Evolutionary conservation across 2,888 invertebrate species (phyloP).

Genomic region (Synergus laeviventris): DNA sequence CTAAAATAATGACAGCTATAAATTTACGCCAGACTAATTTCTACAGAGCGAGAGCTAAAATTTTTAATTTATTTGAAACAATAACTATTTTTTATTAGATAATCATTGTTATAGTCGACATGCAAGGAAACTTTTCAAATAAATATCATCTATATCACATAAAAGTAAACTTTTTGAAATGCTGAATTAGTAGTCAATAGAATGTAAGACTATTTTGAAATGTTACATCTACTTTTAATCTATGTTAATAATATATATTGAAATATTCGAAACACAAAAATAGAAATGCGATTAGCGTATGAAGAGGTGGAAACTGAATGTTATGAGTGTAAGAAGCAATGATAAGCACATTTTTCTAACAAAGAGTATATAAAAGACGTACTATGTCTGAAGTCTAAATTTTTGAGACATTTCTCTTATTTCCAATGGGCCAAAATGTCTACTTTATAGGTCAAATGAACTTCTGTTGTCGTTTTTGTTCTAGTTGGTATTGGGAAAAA

Average conservation of each 20-base stretch:
- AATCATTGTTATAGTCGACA: background rate
- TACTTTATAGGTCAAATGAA: background rate
- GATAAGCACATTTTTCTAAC: background rate
- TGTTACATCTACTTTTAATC: background rate
- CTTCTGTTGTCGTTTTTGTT: background rate
- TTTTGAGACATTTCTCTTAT: background rate
- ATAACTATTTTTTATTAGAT: background rate
- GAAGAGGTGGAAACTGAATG: slow-evolving; percentile 18
- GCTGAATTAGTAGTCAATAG: background rate
- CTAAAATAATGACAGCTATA: too few species aligned
- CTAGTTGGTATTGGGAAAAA: background rate
- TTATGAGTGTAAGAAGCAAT: slow-evolving; percentile 4
- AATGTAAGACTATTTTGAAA: background rate
- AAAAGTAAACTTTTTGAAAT: background rate
- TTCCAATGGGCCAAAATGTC: background rate
- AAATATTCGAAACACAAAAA: slow-evolving; percentile 8
- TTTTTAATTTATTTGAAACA: too few species aligned
- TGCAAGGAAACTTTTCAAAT: background rate
- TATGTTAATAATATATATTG: background rate
- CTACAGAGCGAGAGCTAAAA: background rate
- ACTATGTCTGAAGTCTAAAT: background rate
- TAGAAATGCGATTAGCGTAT: slow-evolving; percentile 19
- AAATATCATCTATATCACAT: background rate
- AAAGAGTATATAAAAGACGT: background rate
- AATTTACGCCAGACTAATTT: background rate